phyloP scores from a whole-genome alignment of 2,797 vertebrate species.

The Lutjanus argentimaculatus region DNA sequence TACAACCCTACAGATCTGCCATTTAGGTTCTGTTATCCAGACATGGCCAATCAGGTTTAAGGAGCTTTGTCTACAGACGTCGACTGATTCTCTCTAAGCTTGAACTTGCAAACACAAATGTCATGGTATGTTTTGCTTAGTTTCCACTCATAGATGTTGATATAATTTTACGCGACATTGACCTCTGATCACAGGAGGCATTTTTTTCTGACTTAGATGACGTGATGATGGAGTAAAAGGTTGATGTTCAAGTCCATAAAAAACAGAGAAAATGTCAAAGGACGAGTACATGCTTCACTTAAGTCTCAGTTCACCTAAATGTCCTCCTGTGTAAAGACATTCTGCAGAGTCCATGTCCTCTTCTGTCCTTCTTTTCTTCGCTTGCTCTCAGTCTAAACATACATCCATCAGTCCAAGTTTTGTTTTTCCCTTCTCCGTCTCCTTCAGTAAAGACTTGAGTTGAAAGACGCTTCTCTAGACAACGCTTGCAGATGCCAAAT shows the following conservation, averaged over 20 bases:
- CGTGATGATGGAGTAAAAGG: conserved; percentile 21
- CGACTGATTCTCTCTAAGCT: background rate
- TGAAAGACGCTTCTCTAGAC: conserved; percentile 59
- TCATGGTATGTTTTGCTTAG: conserved; percentile 21
- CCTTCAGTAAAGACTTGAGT: conserved; percentile 39
- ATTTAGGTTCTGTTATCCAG: background rate
- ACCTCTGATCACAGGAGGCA: conserved; percentile 13
- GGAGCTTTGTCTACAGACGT: background rate
- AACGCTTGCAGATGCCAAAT: conserved; percentile 51
- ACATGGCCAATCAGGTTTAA: background rate
- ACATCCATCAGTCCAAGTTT: conserved; percentile 24
- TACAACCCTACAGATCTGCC: conserved; percentile 18
- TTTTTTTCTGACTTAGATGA: conserved; percentile 35
- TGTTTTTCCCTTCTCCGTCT: conserved; percentile 28
- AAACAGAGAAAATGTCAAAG: conserved; percentile 24
- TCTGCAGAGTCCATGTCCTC: conserved; percentile 38
- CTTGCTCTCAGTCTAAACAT: conserved; percentile 19
- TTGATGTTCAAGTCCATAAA: conserved; percentile 32
- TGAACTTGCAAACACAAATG: conserved; percentile 13
- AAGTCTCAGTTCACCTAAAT: conserved; percentile 19
- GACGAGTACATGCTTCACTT: conserved; percentile 36
- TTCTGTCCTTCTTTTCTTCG: conserved; percentile 33
- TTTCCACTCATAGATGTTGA: conserved; percentile 16
- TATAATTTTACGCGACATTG: conserved; percentile 17
- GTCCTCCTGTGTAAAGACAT: conserved; percentile 36